Percentiles rank a stretch among this genome's conserved stretches.
Conservation (phyloP, 2,113 vertebrate species). For the Camelus dromedarius region DNA sequence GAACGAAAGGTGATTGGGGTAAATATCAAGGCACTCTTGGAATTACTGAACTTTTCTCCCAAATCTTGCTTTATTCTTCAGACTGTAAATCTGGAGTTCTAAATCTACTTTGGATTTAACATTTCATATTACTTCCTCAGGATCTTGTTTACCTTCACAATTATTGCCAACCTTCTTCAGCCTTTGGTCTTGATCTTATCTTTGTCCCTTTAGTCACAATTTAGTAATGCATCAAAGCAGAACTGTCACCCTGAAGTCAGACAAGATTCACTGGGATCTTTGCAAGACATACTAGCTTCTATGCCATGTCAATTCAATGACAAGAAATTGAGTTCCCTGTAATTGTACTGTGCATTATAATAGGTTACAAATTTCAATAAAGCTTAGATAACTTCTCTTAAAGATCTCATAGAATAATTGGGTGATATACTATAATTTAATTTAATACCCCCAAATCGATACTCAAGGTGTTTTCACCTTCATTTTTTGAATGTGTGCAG, state of each 20-base stretch:
- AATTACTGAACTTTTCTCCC: neutral
- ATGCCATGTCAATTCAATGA: neutral
- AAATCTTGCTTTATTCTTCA: neutral
- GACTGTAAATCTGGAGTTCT: neutral
- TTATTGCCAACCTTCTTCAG: neutral
- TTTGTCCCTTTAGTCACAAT: neutral
- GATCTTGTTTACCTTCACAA: neutral
- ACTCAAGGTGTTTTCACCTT: neutral
- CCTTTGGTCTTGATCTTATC: neutral
- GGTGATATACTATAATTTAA: neutral
- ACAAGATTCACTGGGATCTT: neutral
- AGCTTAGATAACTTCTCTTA: neutral
- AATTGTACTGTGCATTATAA: neutral
- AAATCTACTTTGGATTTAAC: neutral
- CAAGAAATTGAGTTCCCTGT: neutral
- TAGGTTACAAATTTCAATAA: neutral
- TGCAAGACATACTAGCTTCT: neutral
- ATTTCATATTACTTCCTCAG: neutral
- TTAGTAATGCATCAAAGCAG: neutral
- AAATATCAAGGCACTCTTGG: neutral
- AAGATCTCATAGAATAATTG: neutral
- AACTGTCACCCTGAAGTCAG: neutral
- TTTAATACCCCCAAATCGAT: neutral
- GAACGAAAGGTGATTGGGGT: neutral
- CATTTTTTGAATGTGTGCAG: neutral